Evolutionary conservation across 1,140 invertebrate genomes (phyloP).

Genomic region (Odontomachus brunneus): DNA sequence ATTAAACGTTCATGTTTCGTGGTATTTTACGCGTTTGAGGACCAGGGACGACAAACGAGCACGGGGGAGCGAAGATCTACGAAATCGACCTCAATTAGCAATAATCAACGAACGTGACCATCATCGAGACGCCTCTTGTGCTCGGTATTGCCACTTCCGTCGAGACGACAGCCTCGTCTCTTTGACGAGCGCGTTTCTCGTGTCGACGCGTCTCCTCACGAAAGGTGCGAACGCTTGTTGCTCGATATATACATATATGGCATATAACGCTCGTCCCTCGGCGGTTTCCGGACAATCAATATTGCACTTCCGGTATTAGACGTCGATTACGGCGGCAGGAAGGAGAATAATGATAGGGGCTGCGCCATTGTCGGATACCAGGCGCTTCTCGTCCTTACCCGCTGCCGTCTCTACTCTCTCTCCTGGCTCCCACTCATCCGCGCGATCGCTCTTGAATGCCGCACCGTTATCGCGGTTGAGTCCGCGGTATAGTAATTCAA

Average conservation of each 20-base stretch:
- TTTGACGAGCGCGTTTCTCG: background rate
- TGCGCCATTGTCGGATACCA: conserved; percentile 23
- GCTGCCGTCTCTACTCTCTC: background rate
- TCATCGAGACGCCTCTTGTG: conserved; percentile 28
- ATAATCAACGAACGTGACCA: conserved; percentile 69
- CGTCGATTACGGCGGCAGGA: conserved; percentile 45
- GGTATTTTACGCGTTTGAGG: no score
- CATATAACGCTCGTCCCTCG: background rate
- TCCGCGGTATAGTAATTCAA: conserved; percentile 55
- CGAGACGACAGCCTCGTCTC: background rate
- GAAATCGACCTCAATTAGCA: conserved; percentile 72
- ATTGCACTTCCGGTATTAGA: conserved; percentile 50
- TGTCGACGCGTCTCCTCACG: background rate
- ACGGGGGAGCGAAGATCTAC: conserved; percentile 24
- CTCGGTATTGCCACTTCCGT: background rate
- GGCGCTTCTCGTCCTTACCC: background rate
- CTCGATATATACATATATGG: background rate
- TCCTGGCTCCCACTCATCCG: conserved; percentile 23
- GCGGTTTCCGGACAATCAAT: conserved; percentile 51
- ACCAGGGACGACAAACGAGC: background rate
- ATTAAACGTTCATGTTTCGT: background rate
- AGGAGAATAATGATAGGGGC: conserved; percentile 41
- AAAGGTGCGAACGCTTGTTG: background rate
- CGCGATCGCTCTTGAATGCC: conserved; percentile 29
- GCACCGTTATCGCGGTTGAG: conserved; percentile 5